Conservation (phyloP, 37 sponge, comb jelly and placozoan species). For the Chondrilla cf. caribensis region DNA sequence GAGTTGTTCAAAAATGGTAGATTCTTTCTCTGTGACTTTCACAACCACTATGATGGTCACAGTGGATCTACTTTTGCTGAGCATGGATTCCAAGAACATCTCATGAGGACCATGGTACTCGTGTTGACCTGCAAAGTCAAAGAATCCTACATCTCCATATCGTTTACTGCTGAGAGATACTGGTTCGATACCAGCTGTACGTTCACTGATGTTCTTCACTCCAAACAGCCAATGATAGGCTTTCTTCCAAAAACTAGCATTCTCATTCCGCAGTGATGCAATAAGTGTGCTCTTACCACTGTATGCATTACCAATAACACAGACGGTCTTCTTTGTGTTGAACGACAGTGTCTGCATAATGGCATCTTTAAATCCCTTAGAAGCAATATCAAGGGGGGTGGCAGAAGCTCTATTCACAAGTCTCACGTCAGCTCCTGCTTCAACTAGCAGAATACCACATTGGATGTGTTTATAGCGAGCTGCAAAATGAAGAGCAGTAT, state of each 20-base stretch:
- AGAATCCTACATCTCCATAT: constrained; percentile 17
- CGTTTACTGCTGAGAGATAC: not conserved
- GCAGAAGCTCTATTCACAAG: not conserved
- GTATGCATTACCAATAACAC: constrained; percentile 19
- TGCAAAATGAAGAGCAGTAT: constrained; percentile 10
- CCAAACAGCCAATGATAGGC: not conserved
- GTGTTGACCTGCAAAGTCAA: constrained; percentile 25
- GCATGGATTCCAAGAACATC: not conserved
- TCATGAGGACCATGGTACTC: constrained; percentile 24
- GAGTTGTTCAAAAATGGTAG: not conserved
- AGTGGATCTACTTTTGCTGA: not conserved
- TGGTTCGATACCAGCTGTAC: constrained; percentile 21
- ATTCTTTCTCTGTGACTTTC: constrained; percentile 16
- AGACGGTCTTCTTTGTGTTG: not conserved
- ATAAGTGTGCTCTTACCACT: constrained; percentile 22
- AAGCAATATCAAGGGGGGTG: not conserved
- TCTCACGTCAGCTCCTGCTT: not conserved
- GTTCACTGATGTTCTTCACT: not conserved
- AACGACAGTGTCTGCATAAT: constrained; percentile 3
- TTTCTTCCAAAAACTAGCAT: not conserved
- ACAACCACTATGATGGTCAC: constrained; percentile 1
- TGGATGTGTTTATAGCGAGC: constrained; percentile 3
- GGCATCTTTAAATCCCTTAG: not conserved
- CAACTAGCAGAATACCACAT: constrained; percentile 12
- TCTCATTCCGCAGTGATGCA: not conserved